Conservation (phyloP, 2,888 invertebrate species). For the Meghimatium bilineatum region DNA sequence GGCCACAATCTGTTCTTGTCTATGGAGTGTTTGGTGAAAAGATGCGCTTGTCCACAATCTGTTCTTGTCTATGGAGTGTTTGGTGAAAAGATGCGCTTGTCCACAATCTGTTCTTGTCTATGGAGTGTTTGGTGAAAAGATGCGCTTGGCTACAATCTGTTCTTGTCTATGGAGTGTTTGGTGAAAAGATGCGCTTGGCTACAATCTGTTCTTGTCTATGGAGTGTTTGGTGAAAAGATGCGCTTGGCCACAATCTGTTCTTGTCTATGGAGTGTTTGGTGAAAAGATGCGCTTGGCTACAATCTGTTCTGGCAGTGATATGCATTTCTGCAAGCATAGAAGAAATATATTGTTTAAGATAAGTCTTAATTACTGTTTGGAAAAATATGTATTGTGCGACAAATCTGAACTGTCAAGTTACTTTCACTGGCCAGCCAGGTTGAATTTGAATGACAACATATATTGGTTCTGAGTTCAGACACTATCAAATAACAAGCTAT, state of each 20-base stretch:
- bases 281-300: constrained; percentile 35
- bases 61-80: constrained; percentile 15
- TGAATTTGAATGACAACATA: too few species aligned
- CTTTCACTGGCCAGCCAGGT: too few species aligned
- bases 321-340: constrained; percentile 23
- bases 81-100: constrained; percentile 22
- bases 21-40: constrained; percentile 19
- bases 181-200: constrained; percentile 31
- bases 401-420: too few species aligned
- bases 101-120: constrained; percentile 14
- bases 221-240: constrained; percentile 13
- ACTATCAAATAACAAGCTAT: too few species aligned
- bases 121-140: constrained; percentile 17
- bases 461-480: too few species aligned
- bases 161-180: constrained; percentile 12
- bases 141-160: constrained; percentile 35
- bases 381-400: too few species aligned
- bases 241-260: constrained; percentile 32
- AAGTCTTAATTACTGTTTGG: too few species aligned
- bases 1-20: constrained; percentile 18
- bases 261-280: constrained; percentile 13
- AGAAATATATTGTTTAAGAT: too few species aligned
- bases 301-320: neutral
- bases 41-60: constrained; percentile 34
- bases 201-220: constrained; percentile 12